phyloP scores from a whole-genome alignment of 2,888 invertebrate genomes.

The Tuta absoluta region DNA sequence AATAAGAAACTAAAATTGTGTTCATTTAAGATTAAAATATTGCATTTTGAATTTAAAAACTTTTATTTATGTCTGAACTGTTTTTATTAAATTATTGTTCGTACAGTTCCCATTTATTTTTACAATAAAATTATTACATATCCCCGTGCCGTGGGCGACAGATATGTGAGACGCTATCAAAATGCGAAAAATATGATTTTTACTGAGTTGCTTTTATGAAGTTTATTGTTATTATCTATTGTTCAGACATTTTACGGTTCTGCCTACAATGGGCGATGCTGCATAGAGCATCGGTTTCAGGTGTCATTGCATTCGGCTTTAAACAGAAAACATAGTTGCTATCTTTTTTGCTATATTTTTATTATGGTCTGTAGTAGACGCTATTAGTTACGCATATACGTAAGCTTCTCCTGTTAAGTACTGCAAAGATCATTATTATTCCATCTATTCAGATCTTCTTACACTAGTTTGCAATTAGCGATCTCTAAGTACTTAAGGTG shows the following conservation, averaged over 20 bases:
- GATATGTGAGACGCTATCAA: background rate
- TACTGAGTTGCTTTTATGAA: background rate
- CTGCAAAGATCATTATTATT: too few species aligned
- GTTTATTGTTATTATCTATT: slow-evolving; percentile 21
- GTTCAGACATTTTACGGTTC: slow-evolving; percentile 3
- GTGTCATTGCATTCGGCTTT: background rate
- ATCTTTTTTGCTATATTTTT: background rate
- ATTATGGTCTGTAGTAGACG: background rate
- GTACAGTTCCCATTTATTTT: background rate
- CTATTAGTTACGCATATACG: too few species aligned
- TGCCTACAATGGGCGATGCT: slow-evolving; percentile 1
- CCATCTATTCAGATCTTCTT: too few species aligned
- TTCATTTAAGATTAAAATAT: too few species aligned
- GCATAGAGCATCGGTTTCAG: slow-evolving; percentile 12
- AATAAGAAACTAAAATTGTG: too few species aligned
- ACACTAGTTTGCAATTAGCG: too few species aligned
- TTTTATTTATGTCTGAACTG: background rate
- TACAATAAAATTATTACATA: background rate
- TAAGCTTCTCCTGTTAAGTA: too few species aligned
- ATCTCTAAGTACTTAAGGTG: too few species aligned
- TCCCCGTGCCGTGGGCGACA: slow-evolving; percentile 5
- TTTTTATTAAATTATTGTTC: background rate
- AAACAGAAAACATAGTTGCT: background rate
- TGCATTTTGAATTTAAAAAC: too few species aligned
- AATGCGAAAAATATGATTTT: background rate